Conservation (phyloP, 2,888 invertebrate genomes). For the Hypomecis punctinalis region DNA sequence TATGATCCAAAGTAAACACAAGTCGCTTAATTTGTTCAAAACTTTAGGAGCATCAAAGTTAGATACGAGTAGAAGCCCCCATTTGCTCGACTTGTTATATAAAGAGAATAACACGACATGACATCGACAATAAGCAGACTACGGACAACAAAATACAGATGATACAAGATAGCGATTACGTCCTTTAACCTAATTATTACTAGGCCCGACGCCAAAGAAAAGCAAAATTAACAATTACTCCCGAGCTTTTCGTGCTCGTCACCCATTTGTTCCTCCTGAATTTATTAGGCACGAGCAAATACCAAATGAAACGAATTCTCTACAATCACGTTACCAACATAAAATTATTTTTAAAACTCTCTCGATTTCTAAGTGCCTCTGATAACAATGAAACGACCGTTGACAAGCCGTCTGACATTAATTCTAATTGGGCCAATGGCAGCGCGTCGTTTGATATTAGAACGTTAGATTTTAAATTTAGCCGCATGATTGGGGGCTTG, state of each 20-base stretch:
- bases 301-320: constrained; percentile 5
- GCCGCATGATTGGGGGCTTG: constrained; percentile 66
- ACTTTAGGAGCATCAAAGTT: no score
- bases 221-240: neutral
- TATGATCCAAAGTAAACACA: no score
- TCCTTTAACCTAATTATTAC: neutral
- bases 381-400: constrained; percentile 38
- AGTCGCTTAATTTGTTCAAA: no score
- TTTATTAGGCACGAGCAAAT: constrained; percentile 3
- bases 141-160: no score
- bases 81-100: no score
- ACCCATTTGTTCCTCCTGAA: constrained; percentile 2
- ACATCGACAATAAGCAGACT: no score
- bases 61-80: no score
- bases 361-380: neutral
- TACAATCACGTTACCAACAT: constrained; percentile 10
- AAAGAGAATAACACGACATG: no score
- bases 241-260: constrained; percentile 5
- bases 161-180: no score
- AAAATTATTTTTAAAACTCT: constrained; percentile 9
- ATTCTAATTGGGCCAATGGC: constrained; percentile 50
- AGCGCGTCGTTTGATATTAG: constrained; percentile 44
- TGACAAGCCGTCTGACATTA: constrained; percentile 41
- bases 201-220: neutral
- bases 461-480: constrained; percentile 53